A percentile compares a stretch with the other conserved stretches of the same genome.
phyloP scores from a whole-genome alignment of 2,888 invertebrate species.

The Caenorhabditis afra region DNA sequence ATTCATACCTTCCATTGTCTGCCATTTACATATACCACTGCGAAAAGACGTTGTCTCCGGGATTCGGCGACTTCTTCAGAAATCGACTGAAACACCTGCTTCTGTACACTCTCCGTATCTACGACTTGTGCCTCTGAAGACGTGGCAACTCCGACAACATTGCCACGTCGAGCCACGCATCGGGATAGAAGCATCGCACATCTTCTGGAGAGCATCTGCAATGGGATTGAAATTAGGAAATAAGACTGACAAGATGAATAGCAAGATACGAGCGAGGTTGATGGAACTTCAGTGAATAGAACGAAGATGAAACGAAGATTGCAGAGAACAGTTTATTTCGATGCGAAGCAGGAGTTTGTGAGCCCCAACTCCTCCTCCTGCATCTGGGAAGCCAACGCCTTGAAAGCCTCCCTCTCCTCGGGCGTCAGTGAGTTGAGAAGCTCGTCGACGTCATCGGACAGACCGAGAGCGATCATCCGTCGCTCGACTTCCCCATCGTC shows the following conservation, averaged over 20 bases:
- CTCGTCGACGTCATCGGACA: slow-evolving; percentile 66
- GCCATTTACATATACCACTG: slow-evolving; percentile 81
- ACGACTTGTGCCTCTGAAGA: slow-evolving; percentile 43
- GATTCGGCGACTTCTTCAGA: slow-evolving; percentile 69
- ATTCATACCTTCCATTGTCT: slow-evolving; percentile 82
- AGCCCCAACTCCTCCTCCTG: slow-evolving; percentile 46
- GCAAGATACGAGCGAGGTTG: too few species aligned
- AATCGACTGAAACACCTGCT: slow-evolving; percentile 68
- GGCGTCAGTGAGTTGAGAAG: slow-evolving; percentile 63
- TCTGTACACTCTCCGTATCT: slow-evolving; percentile 47
- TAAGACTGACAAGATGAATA: not conserved
- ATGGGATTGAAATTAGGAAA: not conserved
- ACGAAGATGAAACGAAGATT: not conserved
- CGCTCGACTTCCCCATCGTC: slow-evolving; percentile 65
- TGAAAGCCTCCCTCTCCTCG: slow-evolving; percentile 67
- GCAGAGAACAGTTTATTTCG: not conserved
- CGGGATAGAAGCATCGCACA: slow-evolving; percentile 14
- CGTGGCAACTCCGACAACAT: slow-evolving; percentile 1
- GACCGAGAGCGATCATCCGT: slow-evolving; percentile 56
- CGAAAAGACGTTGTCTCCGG: slow-evolving; percentile 81
- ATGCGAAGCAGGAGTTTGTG: slow-evolving; percentile 32
- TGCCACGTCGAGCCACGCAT: not conserved
- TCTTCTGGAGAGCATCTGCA: slow-evolving; percentile 23
- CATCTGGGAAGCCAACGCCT: slow-evolving; percentile 66
- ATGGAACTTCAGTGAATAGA: too few species aligned